Conservation (phyloP, 2,888 invertebrate genomes). For the Thalpophila matura region DNA sequence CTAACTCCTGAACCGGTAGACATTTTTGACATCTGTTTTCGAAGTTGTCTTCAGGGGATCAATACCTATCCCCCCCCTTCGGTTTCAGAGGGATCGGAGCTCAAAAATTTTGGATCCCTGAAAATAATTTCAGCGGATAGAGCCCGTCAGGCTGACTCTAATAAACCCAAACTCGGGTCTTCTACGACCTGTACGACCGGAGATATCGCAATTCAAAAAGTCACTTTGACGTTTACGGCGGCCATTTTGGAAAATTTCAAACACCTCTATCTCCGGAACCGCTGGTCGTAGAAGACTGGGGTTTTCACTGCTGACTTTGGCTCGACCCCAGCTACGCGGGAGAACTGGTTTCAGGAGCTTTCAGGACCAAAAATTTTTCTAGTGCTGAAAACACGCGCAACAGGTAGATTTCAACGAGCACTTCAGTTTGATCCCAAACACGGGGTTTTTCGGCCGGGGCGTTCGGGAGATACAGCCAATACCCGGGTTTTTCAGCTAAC, state of each 20-base stretch:
- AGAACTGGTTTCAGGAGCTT: neutral
- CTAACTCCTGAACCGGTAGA: neutral
- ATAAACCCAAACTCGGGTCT: neutral
- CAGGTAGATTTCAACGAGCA: neutral
- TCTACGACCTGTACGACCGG: neutral
- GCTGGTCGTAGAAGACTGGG: neutral
- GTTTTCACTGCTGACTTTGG: neutral
- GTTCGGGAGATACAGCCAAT: neutral
- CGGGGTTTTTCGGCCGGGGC: neutral
- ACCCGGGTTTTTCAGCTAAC: too few relatives aligned
- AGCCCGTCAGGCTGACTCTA: too few relatives aligned
- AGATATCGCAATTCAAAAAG: neutral
- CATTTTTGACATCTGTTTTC: too few relatives aligned
- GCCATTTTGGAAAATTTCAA: neutral
- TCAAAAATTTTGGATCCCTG: neutral
- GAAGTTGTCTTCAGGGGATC: neutral
- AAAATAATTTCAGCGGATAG: neutral
- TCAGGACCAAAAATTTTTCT: fast-evolving
- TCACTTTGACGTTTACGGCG: neutral
- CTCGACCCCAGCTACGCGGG: fast-evolving
- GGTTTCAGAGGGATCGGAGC: neutral
- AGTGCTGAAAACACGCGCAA: neutral
- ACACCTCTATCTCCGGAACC: neutral
- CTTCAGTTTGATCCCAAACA: too few relatives aligned
- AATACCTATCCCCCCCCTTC: too few relatives aligned